These are phyloP conservation scores for Margarornis squamiger DNA, from an alignment of 2,797 vertebrate species.

Conservation along the genomic window DNA sequence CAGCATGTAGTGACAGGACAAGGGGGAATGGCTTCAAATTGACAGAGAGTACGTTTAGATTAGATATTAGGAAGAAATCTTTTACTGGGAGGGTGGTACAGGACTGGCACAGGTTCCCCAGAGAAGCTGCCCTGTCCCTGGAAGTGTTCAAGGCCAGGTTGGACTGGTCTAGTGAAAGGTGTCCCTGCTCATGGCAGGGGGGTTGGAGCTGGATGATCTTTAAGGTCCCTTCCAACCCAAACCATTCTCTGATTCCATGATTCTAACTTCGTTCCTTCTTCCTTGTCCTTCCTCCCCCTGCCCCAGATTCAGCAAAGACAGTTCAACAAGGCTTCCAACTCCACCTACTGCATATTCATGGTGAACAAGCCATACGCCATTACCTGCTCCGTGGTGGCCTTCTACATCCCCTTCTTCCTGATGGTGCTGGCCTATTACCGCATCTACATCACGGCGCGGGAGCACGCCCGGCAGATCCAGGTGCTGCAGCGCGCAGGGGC, in stretches of 20 bases:
- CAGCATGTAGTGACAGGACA: neutral
- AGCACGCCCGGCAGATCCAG: constrained; percentile 92
- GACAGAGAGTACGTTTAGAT: neutral
- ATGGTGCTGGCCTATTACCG: constrained; percentile 99
- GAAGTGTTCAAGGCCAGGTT: neutral
- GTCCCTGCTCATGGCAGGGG: neutral
- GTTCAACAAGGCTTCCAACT: constrained; percentile 85
- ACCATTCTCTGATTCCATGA: neutral
- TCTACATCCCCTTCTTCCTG: constrained; percentile 95
- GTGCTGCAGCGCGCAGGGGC: constrained; percentile 89
- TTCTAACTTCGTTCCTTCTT: neutral
- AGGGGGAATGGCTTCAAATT: neutral
- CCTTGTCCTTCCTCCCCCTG: neutral
- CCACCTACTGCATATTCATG: constrained; percentile 96
- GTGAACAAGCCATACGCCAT: constrained; percentile 98
- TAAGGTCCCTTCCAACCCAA: neutral
- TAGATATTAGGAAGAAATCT: neutral
- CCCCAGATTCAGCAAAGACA: constrained; percentile 87
- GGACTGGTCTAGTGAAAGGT: neutral
- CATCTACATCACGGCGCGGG: constrained; percentile 94
- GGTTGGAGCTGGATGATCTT: accelerated
- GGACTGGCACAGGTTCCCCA: neutral
- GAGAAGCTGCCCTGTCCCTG: neutral
- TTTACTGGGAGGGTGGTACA: neutral
- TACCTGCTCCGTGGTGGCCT: constrained; percentile 97